Conservation (phyloP, 2,888 invertebrate species). For the Himalopsyche tibetana region DNA sequence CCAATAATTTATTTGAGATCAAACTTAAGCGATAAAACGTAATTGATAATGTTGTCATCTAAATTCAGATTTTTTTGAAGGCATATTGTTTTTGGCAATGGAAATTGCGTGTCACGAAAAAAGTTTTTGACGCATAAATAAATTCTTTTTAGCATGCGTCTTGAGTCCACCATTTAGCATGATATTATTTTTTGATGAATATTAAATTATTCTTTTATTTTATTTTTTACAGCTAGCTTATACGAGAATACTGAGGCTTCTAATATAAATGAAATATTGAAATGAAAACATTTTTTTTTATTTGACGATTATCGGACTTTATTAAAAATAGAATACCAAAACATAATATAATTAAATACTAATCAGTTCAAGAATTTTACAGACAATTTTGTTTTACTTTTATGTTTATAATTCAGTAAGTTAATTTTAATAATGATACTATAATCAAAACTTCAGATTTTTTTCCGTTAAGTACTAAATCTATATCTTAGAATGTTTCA, state of each 20-base stretch:
- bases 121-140: background rate
- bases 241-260: background rate
- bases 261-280: background rate
- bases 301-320: background rate
- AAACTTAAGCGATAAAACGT: background rate
- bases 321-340: too few relatives aligned
- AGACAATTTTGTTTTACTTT: too few relatives aligned
- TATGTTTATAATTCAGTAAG: too few relatives aligned
- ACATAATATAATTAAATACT: too few relatives aligned
- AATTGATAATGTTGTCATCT: background rate
- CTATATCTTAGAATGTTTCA: too few relatives aligned
- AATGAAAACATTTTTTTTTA: background rate
- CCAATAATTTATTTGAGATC: constrained; percentile 2
- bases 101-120: background rate
- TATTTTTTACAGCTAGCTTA: background rate
- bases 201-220: background rate
- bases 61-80: background rate
- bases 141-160: background rate
- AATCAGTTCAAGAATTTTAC: too few relatives aligned
- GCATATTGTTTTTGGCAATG: background rate
- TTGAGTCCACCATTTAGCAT: background rate
- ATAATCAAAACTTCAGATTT: too few relatives aligned
- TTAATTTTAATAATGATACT: too few relatives aligned
- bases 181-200: background rate
- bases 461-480: too few relatives aligned